Evolutionary conservation across 2,888 invertebrate genomes (phyloP), one percentile per base, ranked within the genome.

Genomic region (Drosophila paucipuncta): DNA sequence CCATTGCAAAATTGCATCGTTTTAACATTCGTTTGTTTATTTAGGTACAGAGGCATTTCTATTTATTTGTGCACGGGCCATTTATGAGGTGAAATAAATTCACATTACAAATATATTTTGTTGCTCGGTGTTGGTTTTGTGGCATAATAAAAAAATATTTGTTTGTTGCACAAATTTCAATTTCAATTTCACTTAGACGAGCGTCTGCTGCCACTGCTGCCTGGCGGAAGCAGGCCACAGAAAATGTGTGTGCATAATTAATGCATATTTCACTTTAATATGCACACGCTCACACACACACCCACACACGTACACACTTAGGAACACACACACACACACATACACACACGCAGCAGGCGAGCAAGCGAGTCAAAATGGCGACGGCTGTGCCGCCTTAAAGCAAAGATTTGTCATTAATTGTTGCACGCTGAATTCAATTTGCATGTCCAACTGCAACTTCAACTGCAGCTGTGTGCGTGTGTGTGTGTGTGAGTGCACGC

Each of bases 381-480:
- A 73, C 69, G 76, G 57, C 65, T 73, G 70, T 70, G 83, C 66
- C 73, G 69, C 68, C 76, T 71, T 83, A 60, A 80, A 85, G 85
- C 89, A 85, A 89, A 91, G 92, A 91, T 91, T 91, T 91, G 87
- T 82, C 84, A 91, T 91, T 91, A 92, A 91, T 91, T 92, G 91
- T 90, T 90, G 92, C 90, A 85, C 78, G 76, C 83, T 74, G 84
- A 60, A 86, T 91, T 85, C 84, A 90, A 86, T 90, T 84, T 83
- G 77, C 76, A 75, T 35, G 25, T 52, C 41, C 58, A 52, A 6
- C 30, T 30, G 50, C 41, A 68, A 35, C 39, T 30, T 41, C 39
- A 68, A 60, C 33, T 58, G 49, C n/a, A 28, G 30, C 25, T 49
- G 60, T 58, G 60, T 64, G 43, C 39, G 59, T n/a, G 13, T 55